These are phyloP conservation scores for Magallana angulata DNA, from an alignment of 1,140 invertebrate species.

Conservation along the genomic window DNA sequence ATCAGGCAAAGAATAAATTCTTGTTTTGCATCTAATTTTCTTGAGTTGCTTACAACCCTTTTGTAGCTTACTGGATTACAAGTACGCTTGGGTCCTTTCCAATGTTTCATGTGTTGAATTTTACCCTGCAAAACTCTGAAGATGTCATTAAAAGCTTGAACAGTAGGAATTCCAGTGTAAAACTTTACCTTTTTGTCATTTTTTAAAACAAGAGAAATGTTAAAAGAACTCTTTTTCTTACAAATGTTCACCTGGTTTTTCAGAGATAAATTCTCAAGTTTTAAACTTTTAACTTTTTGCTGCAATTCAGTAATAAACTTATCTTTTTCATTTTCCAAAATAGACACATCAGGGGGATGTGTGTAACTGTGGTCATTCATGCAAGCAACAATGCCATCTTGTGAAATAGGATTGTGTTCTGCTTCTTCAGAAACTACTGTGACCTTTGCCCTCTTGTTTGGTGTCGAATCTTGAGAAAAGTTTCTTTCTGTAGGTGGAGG, in stretches of 20 bases:
- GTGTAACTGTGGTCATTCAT: no score
- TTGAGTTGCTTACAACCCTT: not conserved
- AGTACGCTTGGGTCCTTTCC: conserved; percentile 13
- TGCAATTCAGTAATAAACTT: not conserved
- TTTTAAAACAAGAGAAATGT: not conserved
- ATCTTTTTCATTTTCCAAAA: no score
- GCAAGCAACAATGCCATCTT: no score
- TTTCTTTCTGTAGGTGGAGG: no score
- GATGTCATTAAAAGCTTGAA: not conserved
- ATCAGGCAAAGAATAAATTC: conserved; percentile 37
- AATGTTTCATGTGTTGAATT: not conserved
- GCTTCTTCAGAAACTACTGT: no score
- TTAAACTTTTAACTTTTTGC: not conserved
- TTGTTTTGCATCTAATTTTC: conserved; percentile 42
- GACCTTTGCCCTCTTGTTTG: no score
- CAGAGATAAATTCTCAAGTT: not conserved
- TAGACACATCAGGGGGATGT: no score
- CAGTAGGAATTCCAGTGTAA: conserved; percentile 16
- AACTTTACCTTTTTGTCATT: not conserved
- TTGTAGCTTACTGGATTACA: conserved; percentile 38
- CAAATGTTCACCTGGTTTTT: no score
- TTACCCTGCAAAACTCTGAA: not conserved
- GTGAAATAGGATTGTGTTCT: no score
- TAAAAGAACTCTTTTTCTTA: not conserved
- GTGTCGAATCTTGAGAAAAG: no score